Percentiles rank a stretch among this genome's conserved stretches.
phyloP scores from a whole-genome alignment of 2,888 invertebrate genomes.

The Drosophila stalkeri region DNA sequence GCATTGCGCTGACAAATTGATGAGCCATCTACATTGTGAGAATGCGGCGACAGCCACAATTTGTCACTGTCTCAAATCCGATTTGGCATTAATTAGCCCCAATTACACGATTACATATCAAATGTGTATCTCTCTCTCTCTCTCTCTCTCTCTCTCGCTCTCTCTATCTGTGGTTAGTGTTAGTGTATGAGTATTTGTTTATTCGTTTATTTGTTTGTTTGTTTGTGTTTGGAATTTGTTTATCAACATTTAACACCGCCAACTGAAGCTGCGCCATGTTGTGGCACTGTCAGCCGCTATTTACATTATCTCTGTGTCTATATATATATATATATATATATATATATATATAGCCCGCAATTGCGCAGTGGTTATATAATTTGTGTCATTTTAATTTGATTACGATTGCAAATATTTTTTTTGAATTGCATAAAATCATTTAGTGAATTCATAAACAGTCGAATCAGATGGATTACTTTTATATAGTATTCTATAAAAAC shows the following conservation, averaged over 20 bases:
- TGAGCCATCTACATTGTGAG: conserved; percentile 11
- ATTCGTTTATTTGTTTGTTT: conserved; percentile 36
- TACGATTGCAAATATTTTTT: background rate
- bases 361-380: conserved; percentile 35
- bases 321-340: background rate
- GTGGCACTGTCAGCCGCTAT: conserved; percentile 10
- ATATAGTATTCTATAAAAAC: no score
- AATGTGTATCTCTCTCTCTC: background rate
- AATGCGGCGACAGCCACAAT: conserved; percentile 10
- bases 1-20: conserved; percentile 16
- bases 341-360: background rate
- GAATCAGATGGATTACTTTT: background rate
- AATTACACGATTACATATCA: conserved; percentile 33
- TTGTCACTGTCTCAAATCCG: conserved; percentile 29
- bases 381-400: conserved; percentile 1
- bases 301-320: background rate
- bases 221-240: conserved; percentile 44
- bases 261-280: conserved; percentile 23
- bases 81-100: conserved; percentile 64
- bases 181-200: conserved; percentile 13
- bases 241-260: conserved; percentile 53
- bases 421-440: background rate
- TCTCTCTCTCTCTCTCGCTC: background rate
- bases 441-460: background rate
- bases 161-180: background rate